Evolutionary conservation across 2,113 vertebrate species (phyloP), one percentile per base, ranked within the genome.

Genomic region (Camarhynchus parvulus): DNA sequence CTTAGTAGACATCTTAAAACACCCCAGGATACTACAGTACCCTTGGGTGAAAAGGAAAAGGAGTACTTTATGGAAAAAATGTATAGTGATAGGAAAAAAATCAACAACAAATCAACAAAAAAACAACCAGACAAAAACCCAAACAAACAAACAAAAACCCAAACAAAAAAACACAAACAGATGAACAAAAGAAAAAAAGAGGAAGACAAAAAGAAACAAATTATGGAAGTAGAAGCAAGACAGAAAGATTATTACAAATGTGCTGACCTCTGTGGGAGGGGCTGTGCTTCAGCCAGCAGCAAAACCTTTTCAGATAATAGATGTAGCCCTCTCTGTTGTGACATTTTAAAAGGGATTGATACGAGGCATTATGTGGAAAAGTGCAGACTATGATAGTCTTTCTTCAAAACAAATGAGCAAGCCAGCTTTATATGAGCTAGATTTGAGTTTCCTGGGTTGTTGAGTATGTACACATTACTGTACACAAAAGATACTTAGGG

Each of bases 1-100:
- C 27, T 73, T 82, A 89, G 13, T 46, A 94, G 92, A 86, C 44
- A 87, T 92, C 87, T 90, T 58, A 68, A 94, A 82, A 93, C 17
- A 93, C 25, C 19, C 20, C 37, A 59, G 35, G 56, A 82, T 70
- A 80, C 24, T 66, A 30, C 14, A 58, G 13, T 33, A 49, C 30
- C 47, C 20, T 59, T 50, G 28, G 31, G 24, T 89, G 84, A 88
- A 96, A 96, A 79, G 69, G 16, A 46, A 75, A 50, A 83, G 10
- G 4, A 94, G 3, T 30, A 73, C 2, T 92, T 41, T 22, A 58
- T 83, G 13, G 79, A 86, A 90, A 86, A 92, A 92, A 91, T 25
- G 5, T 20, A 61, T 33, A 13, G 17, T 77, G 21, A 30, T 75
- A 23, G 5, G 33, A 83, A 58, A 90, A 41, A 47, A 21, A 2